A percentile compares a stretch with the other conserved stretches of the same genome.
phyloP scores from a whole-genome alignment of 1,140 invertebrate genomes.

The Zophobas morio region DNA sequence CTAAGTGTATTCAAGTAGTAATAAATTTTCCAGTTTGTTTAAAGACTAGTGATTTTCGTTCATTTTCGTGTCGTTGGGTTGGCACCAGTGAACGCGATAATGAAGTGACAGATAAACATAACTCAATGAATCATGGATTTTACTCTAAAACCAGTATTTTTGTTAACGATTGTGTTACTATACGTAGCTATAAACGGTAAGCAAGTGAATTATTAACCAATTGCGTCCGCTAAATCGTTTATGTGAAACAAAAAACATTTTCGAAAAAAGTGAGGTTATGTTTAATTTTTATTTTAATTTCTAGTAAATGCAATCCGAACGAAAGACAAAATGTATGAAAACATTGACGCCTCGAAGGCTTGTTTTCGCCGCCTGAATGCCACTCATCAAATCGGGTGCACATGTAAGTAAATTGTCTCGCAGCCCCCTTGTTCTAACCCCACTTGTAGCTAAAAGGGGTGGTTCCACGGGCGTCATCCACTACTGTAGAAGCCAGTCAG shows the following conservation, averaged over 20 bases:
- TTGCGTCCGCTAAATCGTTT: neutral
- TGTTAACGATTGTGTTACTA: neutral
- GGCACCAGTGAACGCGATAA: neutral
- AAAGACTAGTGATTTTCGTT: slow-evolving; percentile 1
- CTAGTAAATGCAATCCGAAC: slow-evolving; percentile 72
- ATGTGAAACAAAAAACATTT: neutral
- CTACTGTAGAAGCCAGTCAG: slow-evolving; percentile 72
- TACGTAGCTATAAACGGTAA: neutral
- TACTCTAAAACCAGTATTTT: slow-evolving; percentile 4
- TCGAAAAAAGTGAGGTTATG: slow-evolving; percentile 29
- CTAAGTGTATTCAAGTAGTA: neutral
- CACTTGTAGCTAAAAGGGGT: slow-evolving; percentile 76
- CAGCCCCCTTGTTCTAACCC: slow-evolving; percentile 65
- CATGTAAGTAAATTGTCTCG: slow-evolving; percentile 76
- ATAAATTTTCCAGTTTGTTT: slow-evolving; percentile 28
- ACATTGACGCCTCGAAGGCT: slow-evolving; percentile 78
- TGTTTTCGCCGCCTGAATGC: slow-evolving; percentile 93
- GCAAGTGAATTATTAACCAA: neutral
- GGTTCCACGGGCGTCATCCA: slow-evolving; percentile 92
- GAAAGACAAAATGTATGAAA: slow-evolving; percentile 86
- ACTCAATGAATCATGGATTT: slow-evolving; percentile 16
- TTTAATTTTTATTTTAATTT: neutral
- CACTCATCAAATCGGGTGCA: slow-evolving; percentile 93
- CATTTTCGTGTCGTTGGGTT: neutral
- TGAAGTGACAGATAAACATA: slow-evolving; percentile 18